Base-by-base conservation (phyloP, 1,140 invertebrate genomes). In the Drosophila teissieri region DNA sequence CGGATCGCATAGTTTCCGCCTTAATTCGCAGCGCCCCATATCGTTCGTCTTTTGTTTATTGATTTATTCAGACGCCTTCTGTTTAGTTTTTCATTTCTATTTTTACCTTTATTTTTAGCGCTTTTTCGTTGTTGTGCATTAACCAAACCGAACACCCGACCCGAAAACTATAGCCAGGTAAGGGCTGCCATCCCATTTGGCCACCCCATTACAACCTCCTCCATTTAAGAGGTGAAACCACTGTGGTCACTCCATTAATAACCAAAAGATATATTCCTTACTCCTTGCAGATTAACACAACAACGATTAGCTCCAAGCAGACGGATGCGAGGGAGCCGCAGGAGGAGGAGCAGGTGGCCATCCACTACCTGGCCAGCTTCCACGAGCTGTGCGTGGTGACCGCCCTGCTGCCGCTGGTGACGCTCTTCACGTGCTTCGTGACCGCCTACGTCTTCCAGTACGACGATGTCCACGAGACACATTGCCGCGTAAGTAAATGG, bases 391-490 rank as follows among this genome's bases (percentile, higher is more conserved):
- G 96, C 91, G 92, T 97, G 51, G 93, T 95, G 61, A 96, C 97
- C 46, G 95, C 97, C 27, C 95, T 95, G 68, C 94, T 97, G 92
- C 97, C 97, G 39, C 93, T 97, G 62, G 93, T 95, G 88, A 96
- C 96, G 80, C 94, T 98, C 82, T 93, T 97, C 74, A 94, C 96
- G 92, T 98, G 97, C 93, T 97, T 98, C 91, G 93, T 97, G 75
- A 96, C 96, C 73, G 97, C 96, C 63, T 96, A 96, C 91, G 95
- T 97, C 91, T 98, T 97, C 93, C 96, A 97, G 92, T 95, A 95
- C 93, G 96, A 97, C 94, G 96, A 98, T 92, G 96, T 98, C 88
- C 97, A 98, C 91, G 97, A 97, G 94, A 98, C 97, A 65, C 96
- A 97, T 92, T 98, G 97, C 94, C 95, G 95, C 90, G 97, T 98